Evolutionary conservation across 1,140 invertebrate species (phyloP).

Genomic region (Chlorops oryzae): DNA sequence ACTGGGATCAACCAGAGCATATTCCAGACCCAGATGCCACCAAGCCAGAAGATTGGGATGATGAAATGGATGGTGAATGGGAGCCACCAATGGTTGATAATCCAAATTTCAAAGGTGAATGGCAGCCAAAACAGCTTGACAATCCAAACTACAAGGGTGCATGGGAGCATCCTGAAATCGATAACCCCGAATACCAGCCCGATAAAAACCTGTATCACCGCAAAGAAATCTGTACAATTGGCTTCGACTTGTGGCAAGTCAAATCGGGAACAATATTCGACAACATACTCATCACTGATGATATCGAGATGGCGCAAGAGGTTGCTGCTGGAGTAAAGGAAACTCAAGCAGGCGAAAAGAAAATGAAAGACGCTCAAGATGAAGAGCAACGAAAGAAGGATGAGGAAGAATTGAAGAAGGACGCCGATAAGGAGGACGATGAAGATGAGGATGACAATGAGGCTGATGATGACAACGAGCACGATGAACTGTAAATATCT

Average conservation of each 20-base stretch:
- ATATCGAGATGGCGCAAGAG: conserved; percentile 68
- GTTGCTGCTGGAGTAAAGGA: conserved; percentile 53
- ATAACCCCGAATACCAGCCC: conserved; percentile 92
- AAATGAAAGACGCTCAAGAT: conserved; percentile 86
- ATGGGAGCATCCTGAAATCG: conserved; percentile 98
- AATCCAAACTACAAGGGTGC: conserved; percentile 75
- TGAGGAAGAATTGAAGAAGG: conserved; percentile 56
- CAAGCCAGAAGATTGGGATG: conserved; percentile 99
- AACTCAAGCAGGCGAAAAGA: conserved; percentile 80
- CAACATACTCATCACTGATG: conserved; percentile 92
- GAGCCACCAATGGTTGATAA: conserved; percentile 96
- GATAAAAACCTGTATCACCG: conserved; percentile 82
- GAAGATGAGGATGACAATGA: conserved; percentile 59
- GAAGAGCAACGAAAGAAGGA: conserved; percentile 70
- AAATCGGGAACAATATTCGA: conserved; percentile 99
- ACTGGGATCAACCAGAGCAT: conserved; percentile 95
- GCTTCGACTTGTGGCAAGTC: conserved; percentile 98
- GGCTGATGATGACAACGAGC: conserved; percentile 55
- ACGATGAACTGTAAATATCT: no score
- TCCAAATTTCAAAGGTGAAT: conserved; percentile 87
- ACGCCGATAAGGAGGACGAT: conserved; percentile 58
- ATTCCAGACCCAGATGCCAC: conserved; percentile 96
- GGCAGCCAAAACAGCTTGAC: conserved; percentile 66
- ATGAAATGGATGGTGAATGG: conserved; percentile 99
- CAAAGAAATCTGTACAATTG: conserved; percentile 84